Conservation (phyloP, 30 jellyfish, hydroid and myxozoan species). For the Cassiopea andromeda region DNA sequence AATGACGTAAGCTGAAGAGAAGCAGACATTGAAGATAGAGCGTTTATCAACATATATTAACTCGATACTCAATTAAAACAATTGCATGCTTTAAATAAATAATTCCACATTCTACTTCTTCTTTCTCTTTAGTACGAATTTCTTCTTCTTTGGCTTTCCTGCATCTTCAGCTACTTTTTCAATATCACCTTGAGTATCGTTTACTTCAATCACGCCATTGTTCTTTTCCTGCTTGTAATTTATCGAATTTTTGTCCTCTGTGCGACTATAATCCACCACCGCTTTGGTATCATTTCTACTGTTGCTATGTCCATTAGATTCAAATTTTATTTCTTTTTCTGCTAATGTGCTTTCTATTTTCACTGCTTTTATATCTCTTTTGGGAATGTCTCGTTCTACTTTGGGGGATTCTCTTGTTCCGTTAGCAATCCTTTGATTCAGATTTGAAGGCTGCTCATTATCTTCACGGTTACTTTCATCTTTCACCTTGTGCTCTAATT, state of each 20-base stretch:
- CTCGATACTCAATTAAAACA: background rate
- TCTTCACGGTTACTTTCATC: background rate
- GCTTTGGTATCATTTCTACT: background rate
- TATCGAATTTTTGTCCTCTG: background rate
- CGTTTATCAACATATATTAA: background rate
- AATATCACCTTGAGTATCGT: background rate
- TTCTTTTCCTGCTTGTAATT: background rate
- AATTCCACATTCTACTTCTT: conserved; percentile 38
- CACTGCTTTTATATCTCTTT: background rate
- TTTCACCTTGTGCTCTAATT: background rate
- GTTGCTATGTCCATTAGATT: background rate
- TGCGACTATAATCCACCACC: background rate
- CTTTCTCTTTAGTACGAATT: conserved; percentile 60
- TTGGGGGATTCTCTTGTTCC: background rate
- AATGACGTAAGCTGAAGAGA: background rate
- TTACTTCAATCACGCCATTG: background rate
- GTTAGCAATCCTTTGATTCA: background rate
- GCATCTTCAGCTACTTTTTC: conserved; percentile 6
- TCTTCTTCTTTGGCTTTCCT: conserved; percentile 47
- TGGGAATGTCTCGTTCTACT: background rate
- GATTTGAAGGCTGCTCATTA: background rate
- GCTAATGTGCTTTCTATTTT: background rate
- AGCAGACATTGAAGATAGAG: background rate
- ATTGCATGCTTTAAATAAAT: background rate
- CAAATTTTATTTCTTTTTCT: background rate